phyloP scores from a whole-genome alignment of 1,140 invertebrate genomes.

The Anastrepha obliqua region DNA sequence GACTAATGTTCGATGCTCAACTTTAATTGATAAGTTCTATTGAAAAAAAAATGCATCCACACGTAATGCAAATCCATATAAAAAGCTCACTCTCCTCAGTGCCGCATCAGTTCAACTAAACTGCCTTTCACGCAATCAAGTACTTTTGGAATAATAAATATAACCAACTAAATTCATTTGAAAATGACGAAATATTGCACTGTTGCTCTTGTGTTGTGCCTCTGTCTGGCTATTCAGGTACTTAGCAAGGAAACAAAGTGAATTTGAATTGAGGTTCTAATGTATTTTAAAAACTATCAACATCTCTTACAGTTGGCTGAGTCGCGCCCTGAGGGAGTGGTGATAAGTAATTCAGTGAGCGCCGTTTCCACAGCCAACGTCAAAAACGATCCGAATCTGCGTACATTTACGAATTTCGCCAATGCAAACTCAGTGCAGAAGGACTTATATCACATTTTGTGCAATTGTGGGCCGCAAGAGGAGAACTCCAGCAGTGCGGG shows the following conservation, averaged over 20 bases:
- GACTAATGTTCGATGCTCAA: not conserved
- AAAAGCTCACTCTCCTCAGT: not conserved
- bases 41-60: not conserved
- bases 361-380: constrained; percentile 7
- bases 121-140: not conserved
- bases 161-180: not conserved
- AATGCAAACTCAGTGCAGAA: constrained; percentile 28
- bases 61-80: not conserved
- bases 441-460: constrained; percentile 21
- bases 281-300: not conserved
- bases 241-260: not conserved
- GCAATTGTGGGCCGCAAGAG: constrained; percentile 27
- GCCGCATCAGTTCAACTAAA: not conserved
- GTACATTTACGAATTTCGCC: constrained; percentile 14
- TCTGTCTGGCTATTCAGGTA: constrained; percentile 9
- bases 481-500: constrained; percentile 30
- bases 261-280: not conserved
- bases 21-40: constrained; percentile 23
- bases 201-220: not conserved
- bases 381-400: constrained; percentile 37
- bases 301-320: not conserved
- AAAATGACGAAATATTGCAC: not conserved
- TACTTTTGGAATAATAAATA: not conserved
- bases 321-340: not conserved
- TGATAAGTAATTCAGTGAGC: constrained; percentile 10